Conservation (phyloP, 2,797 vertebrate genomes). For the Pseudomugil gertrudae region DNA sequence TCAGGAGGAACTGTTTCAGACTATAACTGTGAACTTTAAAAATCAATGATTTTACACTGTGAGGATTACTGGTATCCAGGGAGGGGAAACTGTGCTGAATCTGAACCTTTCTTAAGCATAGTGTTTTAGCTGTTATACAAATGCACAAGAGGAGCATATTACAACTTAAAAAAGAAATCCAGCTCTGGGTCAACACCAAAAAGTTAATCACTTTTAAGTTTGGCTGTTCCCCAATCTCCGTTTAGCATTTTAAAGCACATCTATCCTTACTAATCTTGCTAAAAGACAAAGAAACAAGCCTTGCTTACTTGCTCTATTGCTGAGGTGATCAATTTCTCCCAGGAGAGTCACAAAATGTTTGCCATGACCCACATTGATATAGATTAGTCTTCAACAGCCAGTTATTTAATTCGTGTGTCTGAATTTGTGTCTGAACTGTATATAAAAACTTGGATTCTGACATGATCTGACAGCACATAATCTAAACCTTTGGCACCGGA, state of each 20-base stretch:
- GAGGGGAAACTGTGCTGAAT: background rate
- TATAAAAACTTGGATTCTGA: background rate
- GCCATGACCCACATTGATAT: constrained; percentile 6
- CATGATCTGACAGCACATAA: background rate
- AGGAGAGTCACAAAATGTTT: background rate
- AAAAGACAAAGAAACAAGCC: background rate
- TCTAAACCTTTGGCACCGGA: background rate
- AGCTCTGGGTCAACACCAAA: background rate
- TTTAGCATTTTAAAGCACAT: background rate
- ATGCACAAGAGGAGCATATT: background rate
- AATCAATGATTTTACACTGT: background rate
- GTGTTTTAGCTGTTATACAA: background rate
- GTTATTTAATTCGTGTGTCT: constrained; percentile 6
- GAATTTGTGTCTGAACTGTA: background rate
- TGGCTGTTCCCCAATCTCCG: background rate
- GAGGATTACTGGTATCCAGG: background rate
- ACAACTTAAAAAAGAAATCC: background rate
- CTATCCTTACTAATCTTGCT: background rate
- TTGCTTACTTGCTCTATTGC: background rate
- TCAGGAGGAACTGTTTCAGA: background rate
- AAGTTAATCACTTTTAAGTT: background rate
- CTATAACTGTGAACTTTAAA: background rate
- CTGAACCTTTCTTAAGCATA: background rate
- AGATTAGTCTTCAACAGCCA: background rate
- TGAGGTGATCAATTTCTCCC: background rate